Conservation (phyloP, 2,113 vertebrate genomes). For the Trogon melanurus region DNA sequence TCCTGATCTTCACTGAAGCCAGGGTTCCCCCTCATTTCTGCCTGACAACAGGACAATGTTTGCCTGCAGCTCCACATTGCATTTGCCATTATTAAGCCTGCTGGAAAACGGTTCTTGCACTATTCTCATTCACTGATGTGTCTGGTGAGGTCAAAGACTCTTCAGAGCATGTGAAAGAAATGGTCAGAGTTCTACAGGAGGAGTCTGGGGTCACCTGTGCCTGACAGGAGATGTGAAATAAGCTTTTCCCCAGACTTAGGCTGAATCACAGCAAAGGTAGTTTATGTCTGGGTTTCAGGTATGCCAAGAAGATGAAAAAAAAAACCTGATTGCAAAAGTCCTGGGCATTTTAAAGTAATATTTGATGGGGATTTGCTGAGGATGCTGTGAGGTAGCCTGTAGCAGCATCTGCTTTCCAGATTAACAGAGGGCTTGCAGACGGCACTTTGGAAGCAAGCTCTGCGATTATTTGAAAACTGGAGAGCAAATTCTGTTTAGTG, state of each 20-base stretch:
- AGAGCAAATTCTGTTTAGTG: background rate
- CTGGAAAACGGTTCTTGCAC: background rate
- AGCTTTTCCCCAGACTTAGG: background rate
- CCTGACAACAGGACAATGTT: background rate
- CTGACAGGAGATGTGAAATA: background rate
- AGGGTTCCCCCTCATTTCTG: background rate
- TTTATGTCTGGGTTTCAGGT: background rate
- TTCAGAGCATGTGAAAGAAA: background rate
- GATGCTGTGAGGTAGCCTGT: background rate
- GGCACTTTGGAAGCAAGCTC: background rate
- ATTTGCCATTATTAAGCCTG: background rate
- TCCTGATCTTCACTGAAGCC: background rate
- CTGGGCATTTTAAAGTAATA: background rate
- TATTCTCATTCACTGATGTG: background rate
- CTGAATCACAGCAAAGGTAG: background rate
- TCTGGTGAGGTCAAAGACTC: background rate
- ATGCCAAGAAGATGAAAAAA: background rate
- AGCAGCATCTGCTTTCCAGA: slow-evolving; percentile 19
- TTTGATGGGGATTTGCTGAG: background rate
- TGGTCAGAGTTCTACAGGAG: background rate
- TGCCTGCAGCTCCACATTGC: background rate
- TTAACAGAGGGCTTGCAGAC: background rate
- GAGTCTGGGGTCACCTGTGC: background rate
- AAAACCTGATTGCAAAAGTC: background rate
- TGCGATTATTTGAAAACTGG: background rate